phyloP scores from a whole-genome alignment of 2,797 vertebrate species.

The Pampus argenteus region DNA sequence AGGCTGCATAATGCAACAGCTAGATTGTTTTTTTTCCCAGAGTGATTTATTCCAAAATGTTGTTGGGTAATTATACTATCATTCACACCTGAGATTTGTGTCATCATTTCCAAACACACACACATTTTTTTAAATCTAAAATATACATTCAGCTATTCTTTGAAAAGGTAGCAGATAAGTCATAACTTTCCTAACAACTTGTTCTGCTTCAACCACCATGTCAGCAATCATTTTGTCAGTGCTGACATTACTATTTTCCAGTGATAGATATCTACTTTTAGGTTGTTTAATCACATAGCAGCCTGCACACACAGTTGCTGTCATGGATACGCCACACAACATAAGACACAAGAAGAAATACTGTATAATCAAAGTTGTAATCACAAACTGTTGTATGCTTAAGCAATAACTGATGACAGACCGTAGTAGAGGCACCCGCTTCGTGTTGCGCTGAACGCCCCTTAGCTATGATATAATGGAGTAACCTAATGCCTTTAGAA shows the following conservation, averaged over 20 bases:
- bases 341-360: neutral
- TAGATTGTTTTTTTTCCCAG: conserved; percentile 16
- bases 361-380: neutral
- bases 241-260: neutral
- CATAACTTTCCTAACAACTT: neutral
- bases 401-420: too few species aligned
- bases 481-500: too few species aligned
- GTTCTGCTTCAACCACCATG: neutral
- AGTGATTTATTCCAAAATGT: conserved; percentile 1
- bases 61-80: neutral
- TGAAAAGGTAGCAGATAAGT: neutral
- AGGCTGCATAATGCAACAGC: conserved; percentile 63
- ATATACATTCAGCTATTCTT: neutral
- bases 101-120: conserved; percentile 1
- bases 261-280: neutral
- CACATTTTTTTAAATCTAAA: neutral
- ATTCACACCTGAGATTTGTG: conserved; percentile 2
- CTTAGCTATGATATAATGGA: too few species aligned
- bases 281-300: neutral
- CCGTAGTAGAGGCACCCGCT: too few species aligned
- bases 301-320: neutral
- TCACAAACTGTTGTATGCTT: neutral
- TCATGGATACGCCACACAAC: neutral
- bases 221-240: neutral
- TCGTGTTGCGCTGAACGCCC: too few species aligned